These are phyloP conservation scores for Scarus forsteni DNA, from an alignment of 2,797 vertebrate species.

Conservation along the genomic window DNA sequence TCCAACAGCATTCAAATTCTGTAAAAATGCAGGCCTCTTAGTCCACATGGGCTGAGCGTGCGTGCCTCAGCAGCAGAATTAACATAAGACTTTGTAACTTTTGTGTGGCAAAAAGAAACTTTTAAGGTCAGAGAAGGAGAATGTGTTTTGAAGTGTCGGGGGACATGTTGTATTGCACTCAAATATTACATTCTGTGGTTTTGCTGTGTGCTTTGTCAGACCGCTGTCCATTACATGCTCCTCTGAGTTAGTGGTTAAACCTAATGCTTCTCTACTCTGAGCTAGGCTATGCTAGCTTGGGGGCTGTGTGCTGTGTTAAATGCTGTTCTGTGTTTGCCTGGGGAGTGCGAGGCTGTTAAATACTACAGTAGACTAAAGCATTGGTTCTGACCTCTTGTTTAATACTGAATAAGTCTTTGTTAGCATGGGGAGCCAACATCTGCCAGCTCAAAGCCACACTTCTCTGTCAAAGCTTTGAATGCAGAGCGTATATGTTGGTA, in stretches of 20 bases:
- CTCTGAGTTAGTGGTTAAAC: slow-evolving; percentile 53
- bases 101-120: slow-evolving; percentile 13
- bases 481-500: slow-evolving; percentile 41
- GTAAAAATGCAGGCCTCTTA: not conserved
- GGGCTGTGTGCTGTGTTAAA: slow-evolving; percentile 62
- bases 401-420: slow-evolving; percentile 75
- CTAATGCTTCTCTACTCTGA: slow-evolving; percentile 45
- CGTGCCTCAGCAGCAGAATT: slow-evolving; percentile 1
- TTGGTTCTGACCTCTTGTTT: slow-evolving; percentile 62
- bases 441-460: slow-evolving; percentile 54
- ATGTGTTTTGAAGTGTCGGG: slow-evolving; percentile 41
- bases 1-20: not conserved
- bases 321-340: slow-evolving; percentile 71
- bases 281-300: slow-evolving; percentile 47
- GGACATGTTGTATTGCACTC: slow-evolving; percentile 39
- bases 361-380: slow-evolving; percentile 74
- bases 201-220: slow-evolving; percentile 32
- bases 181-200: slow-evolving; percentile 47
- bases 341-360: slow-evolving; percentile 71
- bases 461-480: slow-evolving; percentile 38
- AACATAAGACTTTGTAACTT: slow-evolving; percentile 32
- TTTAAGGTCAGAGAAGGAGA: slow-evolving; percentile 15
- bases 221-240: slow-evolving; percentile 69
- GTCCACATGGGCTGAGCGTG: not conserved
- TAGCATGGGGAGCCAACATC: slow-evolving; percentile 50